Percentiles rank a stretch among this genome's conserved stretches.
Evolutionary conservation across 2,113 vertebrate species (phyloP).

Genomic region (Callocephalon fimbriatum): DNA sequence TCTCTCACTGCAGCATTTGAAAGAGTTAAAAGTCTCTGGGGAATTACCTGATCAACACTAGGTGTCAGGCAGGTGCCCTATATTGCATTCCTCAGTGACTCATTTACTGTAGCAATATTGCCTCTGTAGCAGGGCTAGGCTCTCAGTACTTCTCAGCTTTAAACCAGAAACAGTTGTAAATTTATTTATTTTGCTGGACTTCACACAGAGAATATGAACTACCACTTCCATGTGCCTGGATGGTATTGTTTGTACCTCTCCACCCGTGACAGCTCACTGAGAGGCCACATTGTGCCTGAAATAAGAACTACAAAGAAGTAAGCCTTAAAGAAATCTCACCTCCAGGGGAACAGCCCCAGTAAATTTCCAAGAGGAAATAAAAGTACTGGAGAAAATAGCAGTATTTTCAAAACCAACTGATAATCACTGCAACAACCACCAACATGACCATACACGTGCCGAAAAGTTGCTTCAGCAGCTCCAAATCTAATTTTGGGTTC

Average conservation of each 20-base stretch:
- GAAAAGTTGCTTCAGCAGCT: neutral
- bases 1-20: neutral
- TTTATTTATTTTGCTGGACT: neutral
- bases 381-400: neutral
- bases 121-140: neutral
- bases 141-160: neutral
- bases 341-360: neutral
- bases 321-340: constrained; percentile 14
- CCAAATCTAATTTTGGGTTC: neutral
- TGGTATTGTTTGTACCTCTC: constrained; percentile 7
- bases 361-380: neutral
- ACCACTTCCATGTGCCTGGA: neutral
- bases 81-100: constrained; percentile 9
- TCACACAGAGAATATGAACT: neutral
- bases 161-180: neutral
- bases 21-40: constrained; percentile 32
- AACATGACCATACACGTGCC: neutral
- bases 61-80: neutral
- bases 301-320: neutral
- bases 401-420: neutral
- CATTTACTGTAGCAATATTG: neutral
- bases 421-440: neutral
- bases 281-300: neutral
- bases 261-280: constrained; percentile 36
- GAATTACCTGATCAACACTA: neutral